These are phyloP conservation scores for Dione juno DNA, from an alignment of 2,888 invertebrate species.

Conservation along the genomic window DNA sequence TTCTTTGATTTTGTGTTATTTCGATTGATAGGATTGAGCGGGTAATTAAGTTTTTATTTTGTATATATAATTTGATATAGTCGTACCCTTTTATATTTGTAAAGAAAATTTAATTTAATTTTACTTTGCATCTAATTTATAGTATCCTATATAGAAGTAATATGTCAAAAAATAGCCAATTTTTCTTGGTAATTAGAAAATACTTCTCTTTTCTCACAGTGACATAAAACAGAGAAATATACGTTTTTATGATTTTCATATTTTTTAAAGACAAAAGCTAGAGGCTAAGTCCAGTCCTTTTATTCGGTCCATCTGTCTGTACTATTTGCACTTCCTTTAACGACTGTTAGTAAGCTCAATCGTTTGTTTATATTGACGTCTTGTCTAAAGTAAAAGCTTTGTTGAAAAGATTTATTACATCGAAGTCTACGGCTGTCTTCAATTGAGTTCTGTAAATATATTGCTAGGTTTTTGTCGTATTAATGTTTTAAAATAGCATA, in stretches of 20 bases:
- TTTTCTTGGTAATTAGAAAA: too few relatives aligned
- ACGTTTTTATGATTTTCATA: too few relatives aligned
- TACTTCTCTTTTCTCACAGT: too few relatives aligned
- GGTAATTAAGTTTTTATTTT: not conserved
- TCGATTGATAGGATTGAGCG: not conserved
- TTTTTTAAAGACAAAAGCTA: not conserved
- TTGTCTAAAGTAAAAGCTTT: conserved; percentile 34
- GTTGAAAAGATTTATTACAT: conserved; percentile 38
- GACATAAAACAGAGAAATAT: too few relatives aligned
- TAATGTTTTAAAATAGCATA: not conserved
- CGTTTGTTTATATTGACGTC: conserved; percentile 35
- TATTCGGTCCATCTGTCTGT: conserved; percentile 15
- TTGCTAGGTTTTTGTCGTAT: conserved; percentile 18
- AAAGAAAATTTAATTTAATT: too few relatives aligned
- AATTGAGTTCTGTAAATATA: conserved; percentile 18
- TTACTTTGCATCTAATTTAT: too few relatives aligned
- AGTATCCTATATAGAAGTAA: too few relatives aligned
- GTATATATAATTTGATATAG: too few relatives aligned
- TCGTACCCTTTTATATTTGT: too few relatives aligned
- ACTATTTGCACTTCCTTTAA: conserved; percentile 29
- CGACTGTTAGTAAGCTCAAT: conserved; percentile 31
- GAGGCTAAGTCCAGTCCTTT: not conserved
- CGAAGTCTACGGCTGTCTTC: conserved; percentile 25
- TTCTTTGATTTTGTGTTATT: conserved; percentile 24
- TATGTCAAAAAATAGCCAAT: too few relatives aligned